Percentiles rank a stretch among this genome's conserved stretches.
phyloP scores from a whole-genome alignment of 2,113 vertebrate genomes.

The Chloroceryle aenea region DNA sequence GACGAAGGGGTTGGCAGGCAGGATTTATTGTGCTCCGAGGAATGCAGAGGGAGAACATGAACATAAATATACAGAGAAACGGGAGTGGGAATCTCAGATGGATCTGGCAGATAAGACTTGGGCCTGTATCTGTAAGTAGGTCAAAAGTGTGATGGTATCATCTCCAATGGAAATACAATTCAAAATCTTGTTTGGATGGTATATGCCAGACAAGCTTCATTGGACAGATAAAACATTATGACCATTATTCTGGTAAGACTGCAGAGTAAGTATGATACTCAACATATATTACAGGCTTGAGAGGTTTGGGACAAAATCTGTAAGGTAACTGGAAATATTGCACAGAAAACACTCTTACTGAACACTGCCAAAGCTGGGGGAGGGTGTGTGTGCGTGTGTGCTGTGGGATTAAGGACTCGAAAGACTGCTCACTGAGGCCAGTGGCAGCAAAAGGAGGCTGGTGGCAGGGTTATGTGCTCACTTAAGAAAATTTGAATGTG shows the following conservation, averaged over 20 bases:
- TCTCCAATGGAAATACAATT: conserved; percentile 33
- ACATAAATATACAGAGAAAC: conserved; percentile 65
- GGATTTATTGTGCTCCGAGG: conserved; percentile 64
- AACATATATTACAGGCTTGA: conserved; percentile 9
- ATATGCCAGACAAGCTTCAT: conserved; percentile 24
- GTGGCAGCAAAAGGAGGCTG: neutral
- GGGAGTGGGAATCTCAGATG: conserved; percentile 52
- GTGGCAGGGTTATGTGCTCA: neutral
- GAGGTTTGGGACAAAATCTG: neutral
- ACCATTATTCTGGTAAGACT: conserved; percentile 28
- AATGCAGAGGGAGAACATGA: conserved; percentile 52
- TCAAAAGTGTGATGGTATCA: conserved; percentile 42
- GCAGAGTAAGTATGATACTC: conserved; percentile 30
- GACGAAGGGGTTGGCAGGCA: conserved; percentile 63
- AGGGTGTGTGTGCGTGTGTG: too few relatives aligned
- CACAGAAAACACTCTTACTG: neutral
- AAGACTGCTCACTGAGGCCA: neutral
- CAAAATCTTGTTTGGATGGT: conserved; percentile 42
- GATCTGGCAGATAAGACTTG: conserved; percentile 62
- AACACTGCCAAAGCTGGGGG: neutral
- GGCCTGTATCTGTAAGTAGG: conserved; percentile 49
- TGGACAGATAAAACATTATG: conserved; percentile 53
- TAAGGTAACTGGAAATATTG: conserved; percentile 21
- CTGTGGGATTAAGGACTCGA: neutral
- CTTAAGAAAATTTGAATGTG: neutral